These are phyloP conservation scores for Alviniconcha strummeri DNA, from an alignment of 2,888 invertebrate genomes.

Conservation along the genomic window DNA sequence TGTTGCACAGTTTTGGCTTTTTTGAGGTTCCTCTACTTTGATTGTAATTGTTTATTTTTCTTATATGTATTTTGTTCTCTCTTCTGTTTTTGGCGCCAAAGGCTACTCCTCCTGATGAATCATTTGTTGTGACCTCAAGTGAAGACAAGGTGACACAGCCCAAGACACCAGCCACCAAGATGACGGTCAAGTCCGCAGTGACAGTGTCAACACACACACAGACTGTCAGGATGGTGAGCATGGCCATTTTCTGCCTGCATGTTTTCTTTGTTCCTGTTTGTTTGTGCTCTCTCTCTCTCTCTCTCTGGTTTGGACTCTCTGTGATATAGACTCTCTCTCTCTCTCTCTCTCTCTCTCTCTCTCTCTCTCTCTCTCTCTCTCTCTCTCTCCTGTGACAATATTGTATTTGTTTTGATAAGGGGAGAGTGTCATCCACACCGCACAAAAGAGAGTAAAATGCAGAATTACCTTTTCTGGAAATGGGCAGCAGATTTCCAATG, in stretches of 20 bases:
- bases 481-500: no score
- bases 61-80: no score
- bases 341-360: no score
- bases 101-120: slow-evolving; percentile 69
- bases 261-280: background rate
- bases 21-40: no score
- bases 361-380: no score
- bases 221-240: slow-evolving; percentile 27
- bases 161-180: background rate
- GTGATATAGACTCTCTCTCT: no score
- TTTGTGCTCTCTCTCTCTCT: background rate
- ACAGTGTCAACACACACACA: slow-evolving; percentile 26
- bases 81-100: slow-evolving; percentile 39
- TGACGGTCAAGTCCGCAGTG: background rate
- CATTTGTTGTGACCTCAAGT: slow-evolving; percentile 72
- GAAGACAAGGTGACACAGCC: slow-evolving; percentile 60
- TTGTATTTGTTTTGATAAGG: background rate
- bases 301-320: background rate
- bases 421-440: no score
- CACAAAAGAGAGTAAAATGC: no score
- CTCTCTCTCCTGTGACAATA: background rate
- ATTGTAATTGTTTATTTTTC: no score
- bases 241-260: background rate
- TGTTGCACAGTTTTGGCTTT: no score
- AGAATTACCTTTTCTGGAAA: no score